Base-by-base conservation (phyloP, 2,113 vertebrate genomes). In the Notechis scutatus region DNA sequence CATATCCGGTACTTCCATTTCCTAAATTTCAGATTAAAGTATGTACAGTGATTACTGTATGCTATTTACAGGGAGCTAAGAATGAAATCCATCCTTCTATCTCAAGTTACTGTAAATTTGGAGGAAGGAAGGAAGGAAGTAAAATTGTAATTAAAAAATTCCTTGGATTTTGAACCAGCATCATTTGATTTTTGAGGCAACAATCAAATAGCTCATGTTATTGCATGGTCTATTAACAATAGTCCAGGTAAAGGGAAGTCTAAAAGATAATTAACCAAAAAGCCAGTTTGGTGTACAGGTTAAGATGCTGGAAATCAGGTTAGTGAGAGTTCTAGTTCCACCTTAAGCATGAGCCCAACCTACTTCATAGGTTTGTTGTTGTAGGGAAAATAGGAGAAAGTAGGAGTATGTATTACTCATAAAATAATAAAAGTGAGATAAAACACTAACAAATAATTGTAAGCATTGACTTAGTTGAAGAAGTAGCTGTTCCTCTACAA, bases 41-140 rank as follows among this genome's bases (percentile, higher is more conserved):
- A 29, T 59, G n/a, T 95, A 94, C 18, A 54, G 92, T 20, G 92
- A 85, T 90, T 56, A n/a, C 61, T n/a, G 29, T n/a, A 11, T 39
- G 88, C 54, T 94, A 81, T 69, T 93, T 45, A 87, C 45, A 89
- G 6, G 69, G 18, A 81, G 15, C 34, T 81, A 39, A 81, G 34
- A 15, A 20, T 81, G 15, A 81, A 81, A 39, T 39, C 15, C 5
- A 74, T 7, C 6, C 15, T 74, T 74, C 64, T 74, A 8, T 34
- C n/a, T 74, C 15, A 74, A 74, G n/a, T 18, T 18, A 74, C 69
- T 39, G n/a, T 74, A 74, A 34, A 74, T 20, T 74, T 74, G 69
- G 39, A 21, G 39, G 39, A 1, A 85, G 81, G 5, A 1, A 86
- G 42, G 42, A 1, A 45, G 85, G 42, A 23, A 45, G 45, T 45